A percentile compares a stretch with the other conserved stretches of the same genome.
Evolutionary conservation across 2,888 invertebrate species (phyloP).

Genomic region (Phytoseiulus persimilis): DNA sequence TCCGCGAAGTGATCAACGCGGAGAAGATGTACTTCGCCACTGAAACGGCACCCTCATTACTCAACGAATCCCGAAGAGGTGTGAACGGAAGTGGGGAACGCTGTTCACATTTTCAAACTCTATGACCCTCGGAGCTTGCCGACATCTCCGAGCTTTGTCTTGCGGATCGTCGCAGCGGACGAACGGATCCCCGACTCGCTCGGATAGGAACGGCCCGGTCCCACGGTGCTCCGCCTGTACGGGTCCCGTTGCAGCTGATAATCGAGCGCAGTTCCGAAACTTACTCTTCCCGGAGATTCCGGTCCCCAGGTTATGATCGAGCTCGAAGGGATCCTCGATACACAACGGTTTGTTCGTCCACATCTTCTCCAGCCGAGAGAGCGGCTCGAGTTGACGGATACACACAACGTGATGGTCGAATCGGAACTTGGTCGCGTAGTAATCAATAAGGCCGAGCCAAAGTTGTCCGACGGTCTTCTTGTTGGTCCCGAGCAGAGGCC

Average conservation of each 20-base stretch:
- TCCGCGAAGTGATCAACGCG: slow-evolving; percentile 28
- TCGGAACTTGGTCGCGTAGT: slow-evolving; percentile 55
- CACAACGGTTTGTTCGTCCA: slow-evolving; percentile 56
- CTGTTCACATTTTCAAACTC: no score
- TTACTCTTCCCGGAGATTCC: slow-evolving; percentile 56
- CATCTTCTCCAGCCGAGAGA: slow-evolving; percentile 55
- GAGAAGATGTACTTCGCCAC: slow-evolving; percentile 25
- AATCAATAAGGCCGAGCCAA: slow-evolving; percentile 56
- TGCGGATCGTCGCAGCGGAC: no score
- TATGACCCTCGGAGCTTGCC: no score
- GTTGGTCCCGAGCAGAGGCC: slow-evolving; percentile 53
- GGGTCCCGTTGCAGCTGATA: no score
- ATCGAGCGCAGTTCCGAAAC: no score
- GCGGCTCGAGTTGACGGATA: slow-evolving; percentile 52
- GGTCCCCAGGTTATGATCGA: slow-evolving; percentile 56
- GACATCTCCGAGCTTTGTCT: no score
- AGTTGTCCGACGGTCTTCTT: slow-evolving; percentile 52
- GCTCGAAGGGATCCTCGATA: slow-evolving; percentile 60
- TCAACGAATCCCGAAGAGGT: no score
- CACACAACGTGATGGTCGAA: slow-evolving; percentile 53
- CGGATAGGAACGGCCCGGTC: no score
- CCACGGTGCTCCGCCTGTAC: no score
- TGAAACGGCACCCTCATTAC: not conserved
- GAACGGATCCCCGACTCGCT: no score
- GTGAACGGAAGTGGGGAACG: no score